Evolutionary conservation across 92 coral and sea anemone species (phyloP), one percentile per base, ranked within the genome.

Genomic region (Siderastrea siderea): DNA sequence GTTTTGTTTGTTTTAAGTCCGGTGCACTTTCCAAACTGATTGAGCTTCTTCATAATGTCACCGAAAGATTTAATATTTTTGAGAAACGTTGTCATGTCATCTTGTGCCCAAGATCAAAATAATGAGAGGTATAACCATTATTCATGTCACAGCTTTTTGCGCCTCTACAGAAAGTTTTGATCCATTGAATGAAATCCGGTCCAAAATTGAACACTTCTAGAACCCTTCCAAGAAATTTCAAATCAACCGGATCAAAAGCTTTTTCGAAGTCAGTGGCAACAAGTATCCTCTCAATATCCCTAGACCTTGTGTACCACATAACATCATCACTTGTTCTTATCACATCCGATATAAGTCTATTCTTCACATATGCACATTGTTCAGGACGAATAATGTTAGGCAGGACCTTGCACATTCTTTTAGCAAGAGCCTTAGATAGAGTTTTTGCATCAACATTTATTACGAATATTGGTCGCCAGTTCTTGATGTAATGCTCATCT

Each of bases 221-320:
- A 47, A 69, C 38, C 43, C 53, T 74, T n/a, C 38, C 38, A 26
- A 26, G 38, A 26, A 26, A 26, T 26, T 26, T 26, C 38, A 26
- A 26, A 26, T 26, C 38, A 26, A 26, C 38, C 38, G 38, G 38
- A 26, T 26, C 38, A 26, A 26, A 26, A 26, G 38, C 38, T 26
- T 26, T 83, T 60, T 83, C 81, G 72, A 72, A 83, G 51, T 83
- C 87, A 46, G 54, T 71, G 14, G 81, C 66, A 52, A 59, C 57
- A 26, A 83, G 14, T 7, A 83, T 8, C 55, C 82, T 68, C 6
- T 55, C 26, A 53, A 75, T 74, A n/a, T 74, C 71, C 44, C 15
- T 55, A 50, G 57, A 47, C 8, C 71, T 74, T 7, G 82, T 57
- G 69, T 71, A 71, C 43, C 16, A 47, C 38, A 26, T 26, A 26